Evolutionary conservation across 2,888 invertebrate species (phyloP).

Genomic region (Volucella inflata): DNA sequence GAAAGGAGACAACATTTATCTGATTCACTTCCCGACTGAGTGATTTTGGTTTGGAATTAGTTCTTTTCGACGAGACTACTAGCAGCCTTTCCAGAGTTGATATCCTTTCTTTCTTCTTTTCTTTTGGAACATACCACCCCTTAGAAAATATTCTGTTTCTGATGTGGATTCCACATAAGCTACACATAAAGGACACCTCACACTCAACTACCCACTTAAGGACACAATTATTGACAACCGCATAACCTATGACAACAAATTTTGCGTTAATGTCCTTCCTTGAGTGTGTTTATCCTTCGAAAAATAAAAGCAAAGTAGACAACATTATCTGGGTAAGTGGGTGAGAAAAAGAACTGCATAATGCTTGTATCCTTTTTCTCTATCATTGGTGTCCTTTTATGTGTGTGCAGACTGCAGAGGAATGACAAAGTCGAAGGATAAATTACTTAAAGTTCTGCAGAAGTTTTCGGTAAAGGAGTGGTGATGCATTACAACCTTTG

Average conservation of each 20-base stretch:
- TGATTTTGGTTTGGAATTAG: slow-evolving; percentile 64
- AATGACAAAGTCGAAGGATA: slow-evolving; percentile 36
- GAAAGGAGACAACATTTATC: slow-evolving; percentile 53
- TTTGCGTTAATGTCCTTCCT: slow-evolving; percentile 66
- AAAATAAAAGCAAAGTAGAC: slow-evolving; percentile 13
- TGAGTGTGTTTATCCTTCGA: slow-evolving; percentile 39
- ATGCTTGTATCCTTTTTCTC: slow-evolving; percentile 16
- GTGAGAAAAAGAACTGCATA: slow-evolving; percentile 39
- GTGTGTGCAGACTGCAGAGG: neutral
- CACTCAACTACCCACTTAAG: neutral
- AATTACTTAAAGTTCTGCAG: slow-evolving; percentile 34
- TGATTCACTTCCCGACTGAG: slow-evolving; percentile 50
- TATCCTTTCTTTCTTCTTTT: neutral
- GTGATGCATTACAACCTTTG: slow-evolving; percentile 2
- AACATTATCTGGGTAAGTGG: slow-evolving; percentile 64
- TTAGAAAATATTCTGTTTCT: neutral
- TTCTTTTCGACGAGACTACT: slow-evolving; percentile 8
- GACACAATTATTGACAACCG: slow-evolving; percentile 40
- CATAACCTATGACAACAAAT: slow-evolving; percentile 66
- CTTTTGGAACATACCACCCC: neutral
- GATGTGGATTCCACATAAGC: slow-evolving; percentile 3
- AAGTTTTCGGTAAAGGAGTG: neutral
- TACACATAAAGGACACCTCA: slow-evolving; percentile 9
- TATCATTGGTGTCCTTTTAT: neutral
- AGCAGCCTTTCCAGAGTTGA: neutral